These are phyloP conservation scores for Mormoops blainvillei DNA, from an alignment of 2,113 vertebrate genomes.

Conservation along the genomic window DNA sequence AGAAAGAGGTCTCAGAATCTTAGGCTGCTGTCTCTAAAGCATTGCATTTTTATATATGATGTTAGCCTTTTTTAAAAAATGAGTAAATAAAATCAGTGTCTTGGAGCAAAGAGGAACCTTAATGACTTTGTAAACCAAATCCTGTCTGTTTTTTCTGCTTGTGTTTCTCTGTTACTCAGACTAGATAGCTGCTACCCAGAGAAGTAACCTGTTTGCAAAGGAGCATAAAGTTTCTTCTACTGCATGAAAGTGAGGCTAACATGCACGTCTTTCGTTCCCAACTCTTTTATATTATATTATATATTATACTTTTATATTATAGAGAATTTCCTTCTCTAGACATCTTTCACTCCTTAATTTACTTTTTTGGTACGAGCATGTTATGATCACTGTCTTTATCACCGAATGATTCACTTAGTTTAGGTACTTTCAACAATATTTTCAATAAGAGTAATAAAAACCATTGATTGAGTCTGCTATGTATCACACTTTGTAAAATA, in stretches of 20 bases:
- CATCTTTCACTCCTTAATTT: background rate
- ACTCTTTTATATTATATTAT: too few relatives aligned
- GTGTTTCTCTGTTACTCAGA: background rate
- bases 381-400: background rate
- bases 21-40: background rate
- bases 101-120: background rate
- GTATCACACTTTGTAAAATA: background rate
- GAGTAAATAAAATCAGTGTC: background rate
- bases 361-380: background rate
- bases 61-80: background rate
- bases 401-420: background rate
- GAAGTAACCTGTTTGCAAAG: background rate
- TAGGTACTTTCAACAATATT: background rate
- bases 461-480: background rate
- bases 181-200: background rate
- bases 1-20: background rate
- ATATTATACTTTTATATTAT: background rate
- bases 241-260: background rate
- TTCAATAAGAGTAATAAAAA: background rate
- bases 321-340: background rate
- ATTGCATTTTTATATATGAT: background rate
- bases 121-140: background rate
- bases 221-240: background rate
- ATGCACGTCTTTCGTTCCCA: background rate
- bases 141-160: background rate